A percentile compares a stretch with the other conserved stretches of the same genome.
Conservation (phyloP, 2,113 vertebrate species). For the Pithys albifrons region DNA sequence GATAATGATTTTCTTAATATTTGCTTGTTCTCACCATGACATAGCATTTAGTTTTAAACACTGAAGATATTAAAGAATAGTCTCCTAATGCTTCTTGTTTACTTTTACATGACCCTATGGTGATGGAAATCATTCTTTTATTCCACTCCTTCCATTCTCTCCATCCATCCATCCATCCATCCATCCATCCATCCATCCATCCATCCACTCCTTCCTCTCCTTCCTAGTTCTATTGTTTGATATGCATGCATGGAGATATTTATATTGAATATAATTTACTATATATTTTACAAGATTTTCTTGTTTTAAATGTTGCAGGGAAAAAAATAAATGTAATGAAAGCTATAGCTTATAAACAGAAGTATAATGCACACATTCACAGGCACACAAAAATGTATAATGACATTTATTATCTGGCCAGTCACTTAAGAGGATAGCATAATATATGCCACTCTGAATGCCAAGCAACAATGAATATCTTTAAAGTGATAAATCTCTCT, state of each 20-base stretch:
- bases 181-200: background rate
- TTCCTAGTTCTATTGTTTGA: conserved; percentile 62
- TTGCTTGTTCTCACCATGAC: background rate
- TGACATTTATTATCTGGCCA: conserved; percentile 47
- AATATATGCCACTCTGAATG: conserved; percentile 43
- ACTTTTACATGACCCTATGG: conserved; percentile 56
- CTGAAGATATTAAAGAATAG: conserved; percentile 32
- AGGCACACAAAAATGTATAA: conserved; percentile 48
- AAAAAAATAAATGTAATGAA: conserved; percentile 63
- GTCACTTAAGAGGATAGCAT: conserved; percentile 28
- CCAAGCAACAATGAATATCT: conserved; percentile 59
- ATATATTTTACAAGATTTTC: conserved; percentile 16
- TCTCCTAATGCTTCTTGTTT: conserved; percentile 47
- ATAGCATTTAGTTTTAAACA: conserved; percentile 19
- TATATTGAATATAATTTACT: background rate
- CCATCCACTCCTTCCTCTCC: background rate
- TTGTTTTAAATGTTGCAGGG: conserved; percentile 59
- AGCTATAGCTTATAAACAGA: conserved; percentile 47
- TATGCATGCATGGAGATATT: conserved; percentile 59
- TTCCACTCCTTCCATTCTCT: conserved; percentile 51
- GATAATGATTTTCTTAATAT: background rate
- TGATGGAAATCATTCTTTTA: conserved; percentile 56
- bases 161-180: background rate
- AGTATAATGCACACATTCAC: conserved; percentile 23
- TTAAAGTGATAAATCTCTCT: conserved; percentile 42